phyloP scores from a whole-genome alignment of 2,113 vertebrate species.

The Ploceus nigricollis region DNA sequence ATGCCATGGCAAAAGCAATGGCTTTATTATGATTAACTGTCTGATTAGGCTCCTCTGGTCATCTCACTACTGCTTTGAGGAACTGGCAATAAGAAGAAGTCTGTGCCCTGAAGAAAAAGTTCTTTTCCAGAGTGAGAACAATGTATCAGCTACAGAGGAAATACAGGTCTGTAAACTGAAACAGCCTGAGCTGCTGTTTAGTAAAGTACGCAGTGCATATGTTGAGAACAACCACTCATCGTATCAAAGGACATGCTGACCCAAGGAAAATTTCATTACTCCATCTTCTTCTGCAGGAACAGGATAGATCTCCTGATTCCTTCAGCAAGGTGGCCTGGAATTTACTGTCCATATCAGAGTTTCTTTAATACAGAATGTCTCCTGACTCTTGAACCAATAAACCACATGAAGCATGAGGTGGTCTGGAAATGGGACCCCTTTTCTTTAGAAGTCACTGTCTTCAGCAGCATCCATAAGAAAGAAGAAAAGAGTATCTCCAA shows the following conservation, averaged over 20 bases:
- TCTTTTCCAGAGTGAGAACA: neutral
- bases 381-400: neutral
- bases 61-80: neutral
- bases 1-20: neutral
- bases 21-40: neutral
- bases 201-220: neutral
- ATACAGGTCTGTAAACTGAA: neutral
- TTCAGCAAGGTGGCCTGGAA: neutral
- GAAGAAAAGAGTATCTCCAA: neutral
- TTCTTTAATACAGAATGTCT: neutral
- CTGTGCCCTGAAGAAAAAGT: neutral
- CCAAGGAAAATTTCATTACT: neutral
- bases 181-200: neutral
- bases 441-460: neutral
- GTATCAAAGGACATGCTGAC: neutral
- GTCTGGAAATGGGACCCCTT: neutral
- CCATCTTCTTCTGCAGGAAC: neutral
- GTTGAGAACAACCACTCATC: neutral
- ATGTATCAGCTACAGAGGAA: neutral
- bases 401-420: neutral
- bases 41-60: neutral
- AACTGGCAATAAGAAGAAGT: neutral
- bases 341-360: neutral
- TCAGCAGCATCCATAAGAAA: neutral
- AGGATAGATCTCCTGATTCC: neutral